Conservation (phyloP, 2,797 vertebrate species). For the Avahi laniger region DNA sequence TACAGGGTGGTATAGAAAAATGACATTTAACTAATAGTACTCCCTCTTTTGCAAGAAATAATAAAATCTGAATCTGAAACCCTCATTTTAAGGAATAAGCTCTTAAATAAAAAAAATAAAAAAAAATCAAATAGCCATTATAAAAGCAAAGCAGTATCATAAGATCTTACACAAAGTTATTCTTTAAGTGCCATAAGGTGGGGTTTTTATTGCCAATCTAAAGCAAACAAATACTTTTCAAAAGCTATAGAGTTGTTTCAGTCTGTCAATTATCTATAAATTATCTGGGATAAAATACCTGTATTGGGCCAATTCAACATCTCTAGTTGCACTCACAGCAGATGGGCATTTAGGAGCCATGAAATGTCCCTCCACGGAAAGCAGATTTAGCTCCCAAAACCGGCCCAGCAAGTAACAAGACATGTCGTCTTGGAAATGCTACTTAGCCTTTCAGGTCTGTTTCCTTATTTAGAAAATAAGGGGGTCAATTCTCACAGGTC, state of each 20-base stretch:
- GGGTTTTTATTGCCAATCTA: background rate
- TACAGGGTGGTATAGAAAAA: background rate
- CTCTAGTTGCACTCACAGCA: background rate
- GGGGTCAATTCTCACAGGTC: background rate
- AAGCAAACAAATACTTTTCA: slow-evolving; percentile 28
- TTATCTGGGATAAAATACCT: background rate
- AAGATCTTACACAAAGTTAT: background rate
- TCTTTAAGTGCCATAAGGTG: background rate
- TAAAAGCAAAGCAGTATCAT: background rate
- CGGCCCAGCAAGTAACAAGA: background rate
- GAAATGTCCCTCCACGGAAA: background rate
- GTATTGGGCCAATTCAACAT: no score
- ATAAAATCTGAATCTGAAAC: background rate
- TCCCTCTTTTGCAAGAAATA: background rate
- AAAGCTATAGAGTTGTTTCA: background rate
- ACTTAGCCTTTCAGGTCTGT: background rate
- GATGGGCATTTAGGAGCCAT: background rate
- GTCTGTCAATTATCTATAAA: background rate
- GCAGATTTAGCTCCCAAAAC: background rate
- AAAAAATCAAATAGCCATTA: background rate
- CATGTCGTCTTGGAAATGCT: background rate
- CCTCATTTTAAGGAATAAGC: background rate
- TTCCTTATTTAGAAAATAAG: background rate
- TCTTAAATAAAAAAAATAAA: background rate
- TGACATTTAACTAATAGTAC: background rate